A percentile compares a stretch with the other conserved stretches of the same genome.
These are phyloP conservation scores for Aspiorhynchus laticeps DNA, from an alignment of 2,113 vertebrate genomes.

Conservation along the genomic window DNA sequence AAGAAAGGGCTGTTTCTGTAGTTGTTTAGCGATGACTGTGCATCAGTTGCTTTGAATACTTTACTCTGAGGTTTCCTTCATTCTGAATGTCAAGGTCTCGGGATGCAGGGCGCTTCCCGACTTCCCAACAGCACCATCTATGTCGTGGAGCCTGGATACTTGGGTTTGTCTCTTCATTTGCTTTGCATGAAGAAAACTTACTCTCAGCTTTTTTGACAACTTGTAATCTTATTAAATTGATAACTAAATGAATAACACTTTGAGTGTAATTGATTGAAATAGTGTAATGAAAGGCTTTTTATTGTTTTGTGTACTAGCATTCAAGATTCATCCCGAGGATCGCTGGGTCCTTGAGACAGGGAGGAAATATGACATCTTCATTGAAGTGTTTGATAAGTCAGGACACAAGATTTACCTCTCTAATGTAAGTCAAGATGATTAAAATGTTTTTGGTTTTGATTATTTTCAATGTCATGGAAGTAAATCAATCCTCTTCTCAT, in stretches of 20 bases:
- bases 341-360: conserved; percentile 91
- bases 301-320: conserved; percentile 73
- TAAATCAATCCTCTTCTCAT: neutral
- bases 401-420: conserved; percentile 90
- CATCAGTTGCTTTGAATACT: neutral
- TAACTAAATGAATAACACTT: neutral
- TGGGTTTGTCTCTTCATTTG: conserved; percentile 77
- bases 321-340: conserved; percentile 88
- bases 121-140: conserved; percentile 93
- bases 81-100: conserved; percentile 75
- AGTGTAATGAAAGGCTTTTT: neutral
- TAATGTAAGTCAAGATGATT: conserved; percentile 82
- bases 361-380: conserved; percentile 82
- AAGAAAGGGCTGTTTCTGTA: neutral
- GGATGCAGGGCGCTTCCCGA: conserved; percentile 90
- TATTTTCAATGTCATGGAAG: neutral
- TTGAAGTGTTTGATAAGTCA: conserved; percentile 92
- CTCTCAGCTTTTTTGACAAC: neutral
- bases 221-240: neutral
- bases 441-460: neutral
- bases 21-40: neutral
- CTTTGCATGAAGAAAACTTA: neutral
- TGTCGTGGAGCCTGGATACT: conserved; percentile 88
- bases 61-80: conserved; percentile 70
- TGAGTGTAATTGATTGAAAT: neutral